phyloP scores from a whole-genome alignment of 2,797 vertebrate species.

The Chelon labrosus region DNA sequence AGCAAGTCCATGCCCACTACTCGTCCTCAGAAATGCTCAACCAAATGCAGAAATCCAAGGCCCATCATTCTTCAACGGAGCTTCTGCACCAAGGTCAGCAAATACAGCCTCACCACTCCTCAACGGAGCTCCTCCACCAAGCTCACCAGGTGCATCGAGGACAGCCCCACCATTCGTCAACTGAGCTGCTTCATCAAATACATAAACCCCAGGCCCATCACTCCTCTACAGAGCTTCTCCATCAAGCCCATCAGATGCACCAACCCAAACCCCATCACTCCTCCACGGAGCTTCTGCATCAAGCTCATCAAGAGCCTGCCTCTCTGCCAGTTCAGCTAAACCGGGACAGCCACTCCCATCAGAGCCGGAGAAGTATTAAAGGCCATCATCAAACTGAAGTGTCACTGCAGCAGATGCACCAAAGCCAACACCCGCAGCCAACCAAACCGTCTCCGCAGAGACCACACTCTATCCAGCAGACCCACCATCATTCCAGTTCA shows the following conservation, averaged over 20 bases:
- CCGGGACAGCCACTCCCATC: conserved; percentile 76
- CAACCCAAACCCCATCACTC: conserved; percentile 77
- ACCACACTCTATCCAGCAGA: conserved; percentile 81
- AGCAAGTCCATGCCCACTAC: conserved; percentile 63
- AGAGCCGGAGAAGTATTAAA: conserved; percentile 79
- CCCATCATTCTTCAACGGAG: conserved; percentile 71
- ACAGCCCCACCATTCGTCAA: conserved; percentile 71
- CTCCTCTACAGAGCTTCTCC: conserved; percentile 73
- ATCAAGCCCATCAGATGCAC: conserved; percentile 76
- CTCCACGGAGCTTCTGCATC: conserved; percentile 76
- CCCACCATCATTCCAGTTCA: conserved; percentile 72
- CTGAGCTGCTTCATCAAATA: conserved; percentile 76
- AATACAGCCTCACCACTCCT: conserved; percentile 76
- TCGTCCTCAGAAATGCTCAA: conserved; percentile 73
- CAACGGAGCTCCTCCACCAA: conserved; percentile 73
- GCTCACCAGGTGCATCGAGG: conserved; percentile 72
- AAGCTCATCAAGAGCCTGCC: conserved; percentile 71
- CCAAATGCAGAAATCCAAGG: conserved; percentile 72
- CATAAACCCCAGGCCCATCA: conserved; percentile 71
- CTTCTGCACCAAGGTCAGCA: conserved; percentile 74
- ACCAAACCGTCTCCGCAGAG: conserved; percentile 78
- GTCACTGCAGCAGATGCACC: conserved; percentile 67
- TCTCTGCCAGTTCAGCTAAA: conserved; percentile 70
- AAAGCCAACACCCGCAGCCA: conserved; percentile 76
- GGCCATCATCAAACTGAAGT: conserved; percentile 74